A percentile compares a stretch with the other conserved stretches of the same genome.
Evolutionary conservation across 2,888 invertebrate species (phyloP).

Genomic region (Phanerotoma sp.): DNA sequence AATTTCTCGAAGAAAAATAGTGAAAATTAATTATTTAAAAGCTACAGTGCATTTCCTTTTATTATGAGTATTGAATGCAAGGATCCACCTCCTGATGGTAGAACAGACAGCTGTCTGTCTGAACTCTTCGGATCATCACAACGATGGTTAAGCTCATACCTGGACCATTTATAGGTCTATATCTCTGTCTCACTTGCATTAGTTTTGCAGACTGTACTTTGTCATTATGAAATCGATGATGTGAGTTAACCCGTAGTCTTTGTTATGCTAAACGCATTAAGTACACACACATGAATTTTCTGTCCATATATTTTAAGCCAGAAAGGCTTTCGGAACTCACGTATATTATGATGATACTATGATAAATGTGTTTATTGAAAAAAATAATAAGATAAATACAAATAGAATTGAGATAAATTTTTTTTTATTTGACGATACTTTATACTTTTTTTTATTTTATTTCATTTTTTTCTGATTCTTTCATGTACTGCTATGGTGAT

Average conservation of each 20-base stretch:
- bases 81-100: conserved; percentile 33
- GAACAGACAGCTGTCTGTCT: conserved; percentile 49
- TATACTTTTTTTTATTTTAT: no score
- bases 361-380: no score
- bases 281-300: conserved; percentile 38
- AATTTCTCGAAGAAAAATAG: conserved; percentile 5
- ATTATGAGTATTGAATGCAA: conserved; percentile 26
- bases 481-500: no score
- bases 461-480: no score
- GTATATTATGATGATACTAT: neutral
- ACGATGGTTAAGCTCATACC: conserved; percentile 10
- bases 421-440: neutral
- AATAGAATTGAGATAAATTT: neutral
- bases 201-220: conserved; percentile 24
- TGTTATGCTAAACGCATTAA: conserved; percentile 52
- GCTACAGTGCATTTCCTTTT: conserved; percentile 25
- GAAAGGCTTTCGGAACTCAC: no score
- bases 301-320: neutral
- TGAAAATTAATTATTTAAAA: conserved; percentile 43
- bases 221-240: conserved; percentile 51
- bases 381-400: no score
- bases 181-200: conserved; percentile 28
- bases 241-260: conserved; percentile 45
- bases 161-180: conserved; percentile 5
- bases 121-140: conserved; percentile 32